A percentile compares a stretch with the other conserved stretches of the same genome.
These are phyloP conservation scores for Drosophila leonis DNA, from an alignment of 2,888 invertebrate species.

Conservation along the genomic window DNA sequence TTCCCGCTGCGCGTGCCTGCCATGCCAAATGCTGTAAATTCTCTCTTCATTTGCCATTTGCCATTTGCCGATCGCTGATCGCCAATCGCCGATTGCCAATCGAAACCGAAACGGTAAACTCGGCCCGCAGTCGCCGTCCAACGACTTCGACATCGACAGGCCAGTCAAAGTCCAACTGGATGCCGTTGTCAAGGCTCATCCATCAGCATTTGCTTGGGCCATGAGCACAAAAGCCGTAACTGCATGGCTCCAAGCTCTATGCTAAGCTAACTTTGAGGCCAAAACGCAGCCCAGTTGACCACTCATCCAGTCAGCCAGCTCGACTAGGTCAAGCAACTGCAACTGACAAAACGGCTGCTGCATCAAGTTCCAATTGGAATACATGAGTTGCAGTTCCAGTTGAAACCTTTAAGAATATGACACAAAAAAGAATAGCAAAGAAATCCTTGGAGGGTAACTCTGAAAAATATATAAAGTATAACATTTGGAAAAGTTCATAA, in stretches of 20 bases:
- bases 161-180: constrained; percentile 7
- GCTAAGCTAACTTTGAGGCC: constrained; percentile 1
- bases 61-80: constrained; percentile 8
- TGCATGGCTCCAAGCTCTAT: not conserved
- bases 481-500: too few species aligned
- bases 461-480: too few species aligned
- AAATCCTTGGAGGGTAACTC: not conserved
- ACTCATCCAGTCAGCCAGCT: constrained; percentile 30
- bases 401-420: not conserved
- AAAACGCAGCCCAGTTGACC: constrained; percentile 16
- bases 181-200: constrained; percentile 56
- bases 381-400: not conserved
- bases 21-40: constrained; percentile 34
- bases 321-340: constrained; percentile 35
- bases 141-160: constrained; percentile 33
- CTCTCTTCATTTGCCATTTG: constrained; percentile 23
- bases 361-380: not conserved
- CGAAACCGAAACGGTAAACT: constrained; percentile 64
- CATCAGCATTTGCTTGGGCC: constrained; percentile 45
- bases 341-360: not conserved
- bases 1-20: constrained; percentile 55
- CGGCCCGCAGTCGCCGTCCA: constrained; percentile 33
- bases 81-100: constrained; percentile 30
- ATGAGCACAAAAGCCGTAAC: constrained; percentile 19
- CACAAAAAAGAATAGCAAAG: not conserved